Evolutionary conservation across 2,797 vertebrate genomes (phyloP), one percentile per base, ranked within the genome.

Genomic region (Mareca strepera): DNA sequence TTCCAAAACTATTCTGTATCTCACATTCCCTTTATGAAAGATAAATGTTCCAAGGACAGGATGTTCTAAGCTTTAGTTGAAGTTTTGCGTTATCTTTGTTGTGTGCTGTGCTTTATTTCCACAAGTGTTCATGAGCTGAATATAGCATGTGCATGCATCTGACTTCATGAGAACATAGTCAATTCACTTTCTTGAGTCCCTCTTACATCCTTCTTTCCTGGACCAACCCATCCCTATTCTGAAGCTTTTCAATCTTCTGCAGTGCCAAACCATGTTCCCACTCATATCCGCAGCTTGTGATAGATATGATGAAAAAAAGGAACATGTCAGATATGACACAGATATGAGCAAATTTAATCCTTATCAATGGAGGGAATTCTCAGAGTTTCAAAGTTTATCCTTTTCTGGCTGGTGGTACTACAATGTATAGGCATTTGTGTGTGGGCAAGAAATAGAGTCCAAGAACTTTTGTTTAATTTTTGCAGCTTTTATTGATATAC

Each of bases 401-500:
- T 76, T 62, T 88, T n/a, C 48, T 70, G 72, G 31, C 14, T 80
- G 33, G 5, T 22, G 22, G 6, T 64, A 74, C 17, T 41, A 50
- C 9, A 69, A 6, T 14, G 21, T 69, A 21, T 58, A 53, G 46
- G 8, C 21, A 73, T 78, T 85, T 62, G 9, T 6, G 15, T 56
- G 35, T 26, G 7, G 39, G 11, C 29, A 94, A 68, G 29, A 86
- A 96, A 82, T 50, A 55, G 87, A 92, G 31, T 55, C 33, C 37
- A 77, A 72, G 9, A 28, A 25, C 9, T 39, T 77, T 68, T 44
- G 3, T 5, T 69, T 79, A 20, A 1, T 0, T 73, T 84, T 88
- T 76, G 5, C 18, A 66, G 33, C 35, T 90, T 96, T 95, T 95
- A 96, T 95, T 96, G 37, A 59, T 53, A 35, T 26, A 28, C 86